Percentiles rank a stretch among this genome's conserved stretches.
Evolutionary conservation across 2,888 invertebrate genomes (phyloP).

Genomic region (Cinara cedri): DNA sequence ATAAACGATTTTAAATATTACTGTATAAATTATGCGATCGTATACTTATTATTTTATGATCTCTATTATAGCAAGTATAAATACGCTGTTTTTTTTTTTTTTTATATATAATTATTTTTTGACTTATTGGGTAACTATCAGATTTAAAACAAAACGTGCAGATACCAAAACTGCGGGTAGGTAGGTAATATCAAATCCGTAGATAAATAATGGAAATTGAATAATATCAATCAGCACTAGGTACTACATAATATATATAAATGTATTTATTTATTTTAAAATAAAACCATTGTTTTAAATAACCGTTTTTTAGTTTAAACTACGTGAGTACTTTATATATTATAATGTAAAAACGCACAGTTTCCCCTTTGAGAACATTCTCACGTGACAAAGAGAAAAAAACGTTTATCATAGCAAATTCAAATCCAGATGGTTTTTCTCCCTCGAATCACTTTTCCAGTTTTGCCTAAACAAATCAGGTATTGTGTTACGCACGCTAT

Average conservation of each 20-base stretch:
- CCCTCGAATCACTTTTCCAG: neutral
- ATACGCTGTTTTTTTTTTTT: too few relatives aligned
- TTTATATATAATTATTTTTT: too few relatives aligned
- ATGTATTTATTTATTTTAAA: neutral
- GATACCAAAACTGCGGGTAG: neutral
- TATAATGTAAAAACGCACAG: neutral
- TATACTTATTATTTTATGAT: too few relatives aligned
- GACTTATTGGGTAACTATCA: too few relatives aligned
- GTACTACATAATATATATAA: too few relatives aligned
- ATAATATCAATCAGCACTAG: too few relatives aligned
- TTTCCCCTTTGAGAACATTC: neutral
- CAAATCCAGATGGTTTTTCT: conserved; percentile 10
- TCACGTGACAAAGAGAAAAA: neutral
- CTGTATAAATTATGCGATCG: too few relatives aligned
- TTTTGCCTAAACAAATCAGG: neutral
- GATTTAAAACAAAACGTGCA: neutral
- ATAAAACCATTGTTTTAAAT: neutral
- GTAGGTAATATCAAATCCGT: too few relatives aligned
- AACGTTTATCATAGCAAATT: conserved; percentile 6
- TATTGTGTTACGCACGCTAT: neutral
- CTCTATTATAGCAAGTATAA: too few relatives aligned
- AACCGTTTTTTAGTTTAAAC: neutral
- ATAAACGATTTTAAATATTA: too few relatives aligned
- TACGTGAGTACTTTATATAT: neutral
- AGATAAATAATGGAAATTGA: too few relatives aligned